Percentiles rank a stretch among this genome's conserved stretches.
Conservation (phyloP, 2,888 invertebrate genomes). For the Hirtodrosophila confusa region DNA sequence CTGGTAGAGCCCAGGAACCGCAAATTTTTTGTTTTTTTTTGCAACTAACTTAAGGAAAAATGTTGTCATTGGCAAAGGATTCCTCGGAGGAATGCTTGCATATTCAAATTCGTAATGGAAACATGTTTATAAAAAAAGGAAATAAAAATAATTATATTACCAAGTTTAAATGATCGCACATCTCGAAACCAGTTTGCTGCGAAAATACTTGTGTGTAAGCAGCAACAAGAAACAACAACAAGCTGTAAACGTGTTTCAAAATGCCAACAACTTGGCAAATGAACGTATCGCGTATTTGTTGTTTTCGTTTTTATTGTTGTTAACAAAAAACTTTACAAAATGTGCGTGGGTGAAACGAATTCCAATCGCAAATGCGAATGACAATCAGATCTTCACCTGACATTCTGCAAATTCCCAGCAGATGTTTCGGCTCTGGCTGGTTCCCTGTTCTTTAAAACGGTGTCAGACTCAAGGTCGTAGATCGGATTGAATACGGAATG, state of each 20-base stretch:
- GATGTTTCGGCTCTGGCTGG: background rate
- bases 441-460: no score
- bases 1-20: slow-evolving; percentile 37
- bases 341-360: slow-evolving; percentile 45
- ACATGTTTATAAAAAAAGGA: slow-evolving; percentile 15
- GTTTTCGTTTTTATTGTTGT: slow-evolving; percentile 2
- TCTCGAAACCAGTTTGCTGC: slow-evolving; percentile 54
- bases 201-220: slow-evolving; percentile 30
- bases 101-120: slow-evolving; percentile 23
- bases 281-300: slow-evolving; percentile 33
- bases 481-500: no score
- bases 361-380: slow-evolving; percentile 17
- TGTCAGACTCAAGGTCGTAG: no score
- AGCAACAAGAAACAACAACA: slow-evolving; percentile 10
- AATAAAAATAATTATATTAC: slow-evolving; percentile 14
- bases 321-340: slow-evolving; percentile 11
- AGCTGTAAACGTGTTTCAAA: slow-evolving; percentile 57
- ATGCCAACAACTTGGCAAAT: slow-evolving; percentile 51
- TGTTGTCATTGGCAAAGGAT: no score
- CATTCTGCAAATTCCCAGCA: slow-evolving; percentile 27
- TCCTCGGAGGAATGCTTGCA: background rate
- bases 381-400: slow-evolving; percentile 13
- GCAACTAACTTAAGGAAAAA: slow-evolving; percentile 15
- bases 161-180: slow-evolving; percentile 24
- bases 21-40: slow-evolving; percentile 1